Percentiles rank a stretch among this genome's conserved stretches.
Conservation (phyloP, 2,113 vertebrate genomes). For the Gallinago jamesoni region DNA sequence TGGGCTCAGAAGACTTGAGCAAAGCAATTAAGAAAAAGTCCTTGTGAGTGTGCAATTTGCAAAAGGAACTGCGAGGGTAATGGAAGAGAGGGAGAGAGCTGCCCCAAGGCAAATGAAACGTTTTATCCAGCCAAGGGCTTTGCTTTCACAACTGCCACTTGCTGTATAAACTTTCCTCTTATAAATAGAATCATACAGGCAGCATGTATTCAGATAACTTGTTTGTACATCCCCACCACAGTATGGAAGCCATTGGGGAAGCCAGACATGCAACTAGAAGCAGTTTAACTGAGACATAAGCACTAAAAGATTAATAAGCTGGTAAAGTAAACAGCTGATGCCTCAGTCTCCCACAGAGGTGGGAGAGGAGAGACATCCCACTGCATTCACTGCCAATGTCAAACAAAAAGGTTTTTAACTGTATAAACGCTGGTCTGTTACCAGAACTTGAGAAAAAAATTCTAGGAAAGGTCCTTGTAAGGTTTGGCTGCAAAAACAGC, state of each 20-base stretch:
- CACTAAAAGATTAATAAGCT: background rate
- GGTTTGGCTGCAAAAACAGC: background rate
- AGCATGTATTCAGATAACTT: background rate
- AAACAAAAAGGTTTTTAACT: background rate
- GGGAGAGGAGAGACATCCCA: background rate
- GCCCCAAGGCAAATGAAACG: background rate
- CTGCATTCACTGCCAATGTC: background rate
- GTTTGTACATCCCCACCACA: background rate
- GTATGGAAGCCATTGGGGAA: background rate
- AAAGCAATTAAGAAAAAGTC: background rate
- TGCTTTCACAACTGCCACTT: background rate
- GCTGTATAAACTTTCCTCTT: background rate
- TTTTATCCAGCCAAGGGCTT: background rate
- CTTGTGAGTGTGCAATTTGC: background rate
- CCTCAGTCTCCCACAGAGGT: background rate
- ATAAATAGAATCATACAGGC: background rate
- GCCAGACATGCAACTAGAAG: background rate
- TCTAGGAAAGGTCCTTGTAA: background rate
- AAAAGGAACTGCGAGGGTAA: background rate
- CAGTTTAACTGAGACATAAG: background rate
- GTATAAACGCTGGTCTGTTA: background rate
- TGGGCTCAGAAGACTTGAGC: accelerated
- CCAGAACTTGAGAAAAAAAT: background rate
- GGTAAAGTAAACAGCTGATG: background rate
- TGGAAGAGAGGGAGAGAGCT: background rate